phyloP scores from a whole-genome alignment of 2,113 vertebrate genomes.

The Platysteira castanea region DNA sequence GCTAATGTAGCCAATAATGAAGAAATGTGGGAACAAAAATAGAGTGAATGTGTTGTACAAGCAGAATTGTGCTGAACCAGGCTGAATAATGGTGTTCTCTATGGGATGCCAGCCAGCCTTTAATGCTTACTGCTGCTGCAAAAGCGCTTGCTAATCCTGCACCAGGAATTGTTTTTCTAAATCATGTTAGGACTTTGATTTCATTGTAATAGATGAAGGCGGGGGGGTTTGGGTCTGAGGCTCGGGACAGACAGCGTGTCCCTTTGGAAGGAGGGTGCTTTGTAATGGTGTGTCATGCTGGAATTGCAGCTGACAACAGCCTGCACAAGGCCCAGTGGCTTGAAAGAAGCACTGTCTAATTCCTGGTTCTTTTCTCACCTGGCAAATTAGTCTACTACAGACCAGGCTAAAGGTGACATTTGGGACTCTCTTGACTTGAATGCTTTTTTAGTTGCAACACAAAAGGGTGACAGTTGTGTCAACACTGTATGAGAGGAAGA shows the following conservation, averaged over 20 bases:
- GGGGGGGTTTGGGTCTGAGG: background rate
- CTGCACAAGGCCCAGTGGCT: background rate
- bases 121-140: background rate
- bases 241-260: background rate
- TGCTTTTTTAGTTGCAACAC: background rate
- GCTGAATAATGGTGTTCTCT: slow-evolving; percentile 18
- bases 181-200: slow-evolving; percentile 26
- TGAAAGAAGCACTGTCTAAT: background rate
- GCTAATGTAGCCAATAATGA: slow-evolving; percentile 31
- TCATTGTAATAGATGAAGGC: background rate
- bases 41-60: background rate
- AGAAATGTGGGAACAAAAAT: slow-evolving; percentile 46
- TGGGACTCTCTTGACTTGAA: background rate
- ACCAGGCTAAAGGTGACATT: too few relatives aligned
- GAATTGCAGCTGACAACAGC: slow-evolving; percentile 3
- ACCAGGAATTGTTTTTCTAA: slow-evolving; percentile 56
- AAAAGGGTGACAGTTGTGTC: background rate
- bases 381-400: background rate
- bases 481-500: background rate
- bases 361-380: background rate
- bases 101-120: slow-evolving; percentile 16
- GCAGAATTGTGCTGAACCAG: slow-evolving; percentile 19
- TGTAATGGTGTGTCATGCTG: background rate
- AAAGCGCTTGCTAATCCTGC: slow-evolving; percentile 24
- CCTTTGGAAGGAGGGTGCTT: background rate